Evolutionary conservation across 2,888 invertebrate genomes (phyloP), one percentile per base, ranked within the genome.

Genomic region (Cheilosia vulpina): DNA sequence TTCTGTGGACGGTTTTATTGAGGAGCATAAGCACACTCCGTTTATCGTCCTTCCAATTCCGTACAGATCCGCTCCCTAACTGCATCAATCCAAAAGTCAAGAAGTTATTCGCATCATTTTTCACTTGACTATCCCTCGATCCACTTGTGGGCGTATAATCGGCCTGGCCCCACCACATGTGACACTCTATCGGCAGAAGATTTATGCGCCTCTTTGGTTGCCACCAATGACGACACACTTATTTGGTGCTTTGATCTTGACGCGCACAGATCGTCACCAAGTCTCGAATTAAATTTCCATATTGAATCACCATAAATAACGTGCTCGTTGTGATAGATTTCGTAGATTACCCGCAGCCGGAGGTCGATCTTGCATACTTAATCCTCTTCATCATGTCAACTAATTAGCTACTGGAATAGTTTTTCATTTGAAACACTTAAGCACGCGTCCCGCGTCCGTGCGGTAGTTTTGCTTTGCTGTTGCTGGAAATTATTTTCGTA

Each of bases 231-330:
- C 66, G 85, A 77, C 66, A 81, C 52, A 63, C 73, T 31, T 50
- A 78, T 77, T 77, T 77, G 81, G 43, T 72, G 63, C 85, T 85
- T 85, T 85, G 85, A 85, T 85, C 85, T 79, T n/a, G 34, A 45
- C 17, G 17, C 50, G 55, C 47, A 62, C 47, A 65, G 27, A 58
- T 62, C 34, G 58, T 19, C 63, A 53, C 17, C 63, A 63, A 80
- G 71, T 52, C 72, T 17, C 52, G 72, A 68, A 79, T 83, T 68
- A 62, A 73, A 62, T 68, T 79, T 66, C 85, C 72, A 85, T 38
- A 38, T 85, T 68, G 50, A 85, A 85, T 81, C 66, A 47, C 71
- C 66, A 85, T 81, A 85, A 85, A 85, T 85, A 72, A 81, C 71
- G 50, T 31, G 60, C 81, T 71, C 81, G 47, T 66, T 73, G 53